Conservation (phyloP, 2,113 vertebrate genomes). For the Crotalus viridis region DNA sequence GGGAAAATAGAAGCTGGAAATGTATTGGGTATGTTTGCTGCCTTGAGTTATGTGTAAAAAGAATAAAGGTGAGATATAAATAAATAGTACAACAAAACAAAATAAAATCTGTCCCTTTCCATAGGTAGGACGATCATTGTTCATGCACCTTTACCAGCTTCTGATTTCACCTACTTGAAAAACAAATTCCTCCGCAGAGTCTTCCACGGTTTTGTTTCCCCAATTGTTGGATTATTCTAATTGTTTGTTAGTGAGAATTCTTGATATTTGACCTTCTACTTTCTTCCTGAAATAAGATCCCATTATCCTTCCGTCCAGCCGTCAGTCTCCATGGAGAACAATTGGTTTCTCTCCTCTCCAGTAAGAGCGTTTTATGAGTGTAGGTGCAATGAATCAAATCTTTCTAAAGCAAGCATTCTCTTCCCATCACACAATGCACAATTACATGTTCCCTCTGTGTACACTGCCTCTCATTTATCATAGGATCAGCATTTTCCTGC, state of each 20-base stretch:
- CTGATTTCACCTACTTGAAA: neutral
- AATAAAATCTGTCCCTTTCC: neutral
- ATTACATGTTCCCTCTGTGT: conserved; percentile 26
- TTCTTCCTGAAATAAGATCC: conserved; percentile 27
- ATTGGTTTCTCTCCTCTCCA: conserved; percentile 21
- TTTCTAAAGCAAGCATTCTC: conserved; percentile 30
- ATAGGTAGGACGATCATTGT: neutral
- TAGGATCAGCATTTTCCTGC: conserved; percentile 28
- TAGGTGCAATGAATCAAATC: conserved; percentile 33
- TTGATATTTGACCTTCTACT: conserved; percentile 21
- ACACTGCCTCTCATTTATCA: conserved; percentile 29
- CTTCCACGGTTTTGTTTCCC: neutral
- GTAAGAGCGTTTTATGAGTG: conserved; percentile 8
- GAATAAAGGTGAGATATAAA: neutral
- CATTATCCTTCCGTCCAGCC: conserved; percentile 6
- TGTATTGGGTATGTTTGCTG: neutral
- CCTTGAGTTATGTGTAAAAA: neutral
- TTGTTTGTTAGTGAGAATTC: conserved; percentile 16
- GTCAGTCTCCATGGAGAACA: conserved; percentile 34
- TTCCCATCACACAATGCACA: conserved; percentile 27
- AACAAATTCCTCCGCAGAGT: neutral
- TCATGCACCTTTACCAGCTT: neutral
- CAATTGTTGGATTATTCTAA: neutral
- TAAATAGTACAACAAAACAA: neutral
- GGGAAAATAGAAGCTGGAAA: neutral